Percentiles rank a stretch among this genome's conserved stretches.
These are phyloP conservation scores for Theonella swinhoei DNA, from an alignment of 37 sponge, comb jelly and placozoan genomes.

Conservation along the genomic window DNA sequence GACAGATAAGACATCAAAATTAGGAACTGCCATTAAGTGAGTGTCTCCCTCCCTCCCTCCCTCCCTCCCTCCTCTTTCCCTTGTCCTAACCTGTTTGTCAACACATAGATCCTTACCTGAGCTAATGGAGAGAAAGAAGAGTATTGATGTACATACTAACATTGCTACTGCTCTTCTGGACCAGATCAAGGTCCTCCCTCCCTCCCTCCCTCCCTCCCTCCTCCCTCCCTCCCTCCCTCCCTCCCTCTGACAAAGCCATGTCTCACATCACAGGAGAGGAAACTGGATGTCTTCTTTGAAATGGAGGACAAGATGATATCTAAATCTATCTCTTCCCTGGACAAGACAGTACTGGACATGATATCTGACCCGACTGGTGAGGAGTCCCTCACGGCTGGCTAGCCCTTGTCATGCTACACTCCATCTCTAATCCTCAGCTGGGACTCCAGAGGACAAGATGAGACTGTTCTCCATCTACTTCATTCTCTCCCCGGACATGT, in stretches of 20 bases:
- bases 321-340: constrained; percentile 83
- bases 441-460: constrained; percentile 90
- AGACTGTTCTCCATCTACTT: constrained; percentile 94
- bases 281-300: constrained; percentile 94
- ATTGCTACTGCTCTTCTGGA: constrained; percentile 95
- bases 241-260: not conserved
- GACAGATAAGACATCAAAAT: constrained; percentile 80
- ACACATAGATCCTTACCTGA: constrained; percentile 92
- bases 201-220: not conserved
- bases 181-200: constrained; percentile 75
- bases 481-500: constrained; percentile 66
- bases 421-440: constrained; percentile 43
- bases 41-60: not conserved
- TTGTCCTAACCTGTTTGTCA: not conserved
- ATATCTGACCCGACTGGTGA: constrained; percentile 66
- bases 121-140: constrained; percentile 94
- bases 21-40: constrained; percentile 86
- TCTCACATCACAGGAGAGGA: constrained; percentile 65
- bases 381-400: not conserved
- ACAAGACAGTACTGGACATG: constrained; percentile 76
- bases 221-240: not conserved
- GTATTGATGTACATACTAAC: constrained; percentile 98
- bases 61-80: not conserved
- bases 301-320: constrained; percentile 96
- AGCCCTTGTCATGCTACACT: not conserved